Conservation (phyloP, 2,797 vertebrate species). For the Centropyge bicolor region DNA sequence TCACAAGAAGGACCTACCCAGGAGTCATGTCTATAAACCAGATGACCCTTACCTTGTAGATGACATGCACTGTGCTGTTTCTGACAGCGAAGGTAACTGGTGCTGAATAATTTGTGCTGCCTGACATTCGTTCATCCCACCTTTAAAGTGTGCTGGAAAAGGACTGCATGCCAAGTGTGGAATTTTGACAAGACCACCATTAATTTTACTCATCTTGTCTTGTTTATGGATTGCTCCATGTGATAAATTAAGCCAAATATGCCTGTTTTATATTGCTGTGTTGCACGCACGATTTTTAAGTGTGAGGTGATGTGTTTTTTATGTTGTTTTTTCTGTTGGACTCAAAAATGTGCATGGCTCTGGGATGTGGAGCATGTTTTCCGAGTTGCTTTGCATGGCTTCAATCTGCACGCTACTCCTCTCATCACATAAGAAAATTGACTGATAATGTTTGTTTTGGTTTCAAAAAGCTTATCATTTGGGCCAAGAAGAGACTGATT, state of each 20-base stretch:
- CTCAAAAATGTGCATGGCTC: slow-evolving; percentile 71
- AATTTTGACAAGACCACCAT: slow-evolving; percentile 57
- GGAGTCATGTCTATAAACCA: slow-evolving; percentile 96
- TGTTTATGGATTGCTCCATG: slow-evolving; percentile 63
- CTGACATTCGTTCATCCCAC: slow-evolving; percentile 55
- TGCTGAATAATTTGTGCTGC: slow-evolving; percentile 87
- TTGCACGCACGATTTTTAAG: slow-evolving; percentile 74
- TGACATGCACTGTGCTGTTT: slow-evolving; percentile 98
- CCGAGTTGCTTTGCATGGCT: slow-evolving; percentile 88
- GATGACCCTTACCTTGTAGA: slow-evolving; percentile 98
- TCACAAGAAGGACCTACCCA: slow-evolving; percentile 95
- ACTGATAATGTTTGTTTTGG: slow-evolving; percentile 90
- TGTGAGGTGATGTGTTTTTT: slow-evolving; percentile 70
- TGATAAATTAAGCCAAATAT: slow-evolving; percentile 84
- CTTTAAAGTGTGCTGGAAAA: slow-evolving; percentile 58
- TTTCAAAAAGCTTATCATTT: slow-evolving; percentile 99
- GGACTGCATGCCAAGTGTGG: slow-evolving; percentile 82
- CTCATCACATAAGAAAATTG: slow-evolving; percentile 73
- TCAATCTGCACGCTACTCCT: slow-evolving; percentile 79
- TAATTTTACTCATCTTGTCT: slow-evolving; percentile 56
- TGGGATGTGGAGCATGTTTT: slow-evolving; percentile 59
- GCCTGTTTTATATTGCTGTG: slow-evolving; percentile 80
- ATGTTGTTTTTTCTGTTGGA: slow-evolving; percentile 22
- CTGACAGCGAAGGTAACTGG: slow-evolving; percentile 99
- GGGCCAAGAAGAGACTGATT: slow-evolving; percentile 99